Conservation (phyloP, 2,113 vertebrate species). For the Brachionichthys hirsutus region DNA sequence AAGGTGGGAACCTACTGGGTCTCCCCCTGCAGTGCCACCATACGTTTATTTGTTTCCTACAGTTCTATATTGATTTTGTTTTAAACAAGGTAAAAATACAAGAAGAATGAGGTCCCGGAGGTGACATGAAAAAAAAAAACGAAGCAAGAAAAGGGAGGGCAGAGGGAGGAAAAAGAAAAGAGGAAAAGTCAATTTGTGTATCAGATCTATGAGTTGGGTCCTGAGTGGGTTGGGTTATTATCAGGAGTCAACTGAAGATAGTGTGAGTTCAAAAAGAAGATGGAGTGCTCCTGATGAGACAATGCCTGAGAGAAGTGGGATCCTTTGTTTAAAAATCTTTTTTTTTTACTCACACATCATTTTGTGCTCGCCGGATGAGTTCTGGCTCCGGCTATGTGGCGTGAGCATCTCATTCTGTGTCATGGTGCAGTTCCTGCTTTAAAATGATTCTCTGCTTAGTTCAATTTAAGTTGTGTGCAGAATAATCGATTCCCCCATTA, state of each 20-base stretch:
- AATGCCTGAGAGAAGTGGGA: slow-evolving; percentile 12
- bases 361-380: slow-evolving; percentile 55
- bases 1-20: slow-evolving; percentile 40
- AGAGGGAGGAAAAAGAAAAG: slow-evolving; percentile 13
- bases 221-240: slow-evolving; percentile 37
- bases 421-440: slow-evolving; percentile 67
- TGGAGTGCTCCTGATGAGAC: slow-evolving; percentile 5
- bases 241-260: slow-evolving; percentile 40
- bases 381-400: slow-evolving; percentile 46
- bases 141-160: slow-evolving; percentile 7
- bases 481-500: slow-evolving; percentile 81
- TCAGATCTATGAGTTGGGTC: slow-evolving; percentile 52
- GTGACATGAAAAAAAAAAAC: slow-evolving; percentile 54
- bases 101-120: slow-evolving; percentile 71
- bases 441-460: slow-evolving; percentile 77
- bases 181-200: slow-evolving; percentile 45
- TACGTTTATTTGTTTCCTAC: slow-evolving; percentile 74
- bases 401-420: slow-evolving; percentile 66
- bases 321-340: slow-evolving; percentile 61
- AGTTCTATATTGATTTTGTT: slow-evolving; percentile 76
- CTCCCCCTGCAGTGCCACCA: slow-evolving; percentile 55
- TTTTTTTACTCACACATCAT: slow-evolving; percentile 42
- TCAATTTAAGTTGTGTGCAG: slow-evolving; percentile 76
- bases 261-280: slow-evolving; percentile 39
- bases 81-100: slow-evolving; percentile 76